Evolutionary conservation across 2,888 invertebrate species (phyloP), one percentile per base, ranked within the genome.

Genomic region (Torymus texanus): DNA sequence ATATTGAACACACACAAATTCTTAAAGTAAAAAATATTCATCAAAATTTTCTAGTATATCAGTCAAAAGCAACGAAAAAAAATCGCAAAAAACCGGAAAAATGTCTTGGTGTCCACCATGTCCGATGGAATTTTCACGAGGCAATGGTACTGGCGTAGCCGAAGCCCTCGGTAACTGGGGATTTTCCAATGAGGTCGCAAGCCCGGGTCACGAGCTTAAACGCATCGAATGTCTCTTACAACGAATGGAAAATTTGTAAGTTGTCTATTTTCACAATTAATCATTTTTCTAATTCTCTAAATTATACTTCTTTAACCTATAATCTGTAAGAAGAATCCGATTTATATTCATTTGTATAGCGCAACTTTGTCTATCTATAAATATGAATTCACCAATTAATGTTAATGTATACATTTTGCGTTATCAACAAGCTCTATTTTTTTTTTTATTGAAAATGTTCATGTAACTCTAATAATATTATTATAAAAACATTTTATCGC

Each of bases 81-180:
- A 56, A 14, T 13, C 53, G 66, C 61, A 75, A 66, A 67, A 66
- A 18, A 53, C 12, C 3, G 61, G 24, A 55, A 66, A 75, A 56
- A 78, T 75, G 77, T 5, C 51, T 51, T 13, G 13, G 16, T 80
- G 80, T 21, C 61, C 0, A 74, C 82, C 84, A 1, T 87, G 87
- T 29, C 82, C 82, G 1, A 55, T 82, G 5, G 85, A 87, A 72
- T 88, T 83, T 84, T 88, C 88, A 4, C 82, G 75, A 71, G 87
- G 86, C 2, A 75, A 83, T 74, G 86, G 87, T 0, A 86, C 84
- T 0, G 87, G 88, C 13, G 87, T 86, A 4, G 87, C 88, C 1
- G 88, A 89, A 77, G 87, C 88, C 2, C 73, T 89, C 55, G 88
- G 88, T 29, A 88, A 88, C 82, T 90, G 89, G 89, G 89, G 88